Evolutionary conservation across 2,113 vertebrate genomes (phyloP).

Genomic region (Aspidoscelis tigris): DNA sequence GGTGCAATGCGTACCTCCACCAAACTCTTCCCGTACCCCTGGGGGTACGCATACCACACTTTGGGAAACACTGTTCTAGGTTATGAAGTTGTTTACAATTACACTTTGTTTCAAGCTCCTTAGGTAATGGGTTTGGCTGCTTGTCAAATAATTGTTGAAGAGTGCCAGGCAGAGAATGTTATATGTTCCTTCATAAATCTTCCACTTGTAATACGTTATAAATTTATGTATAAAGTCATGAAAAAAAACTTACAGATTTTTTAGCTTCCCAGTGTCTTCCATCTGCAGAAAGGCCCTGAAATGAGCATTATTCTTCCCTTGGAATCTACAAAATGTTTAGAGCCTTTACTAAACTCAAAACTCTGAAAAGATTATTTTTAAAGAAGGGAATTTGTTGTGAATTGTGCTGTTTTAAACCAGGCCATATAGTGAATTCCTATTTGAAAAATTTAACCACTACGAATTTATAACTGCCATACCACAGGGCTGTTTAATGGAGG

Average conservation of each 20-base stretch:
- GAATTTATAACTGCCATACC: too few relatives aligned
- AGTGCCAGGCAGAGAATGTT: constrained; percentile 13
- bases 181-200: not conserved
- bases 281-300: not conserved
- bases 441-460: too few relatives aligned
- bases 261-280: too few relatives aligned
- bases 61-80: too few relatives aligned
- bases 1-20: too few relatives aligned
- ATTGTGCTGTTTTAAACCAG: not conserved
- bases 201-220: rapidly evolving
- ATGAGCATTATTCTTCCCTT: not conserved
- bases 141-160: constrained; percentile 1
- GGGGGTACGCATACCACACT: too few relatives aligned
- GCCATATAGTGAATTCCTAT: too few relatives aligned
- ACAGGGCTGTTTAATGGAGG: too few relatives aligned
- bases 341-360: not conserved
- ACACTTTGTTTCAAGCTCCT: not conserved
- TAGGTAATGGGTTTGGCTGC: not conserved
- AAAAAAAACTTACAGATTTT: not conserved
- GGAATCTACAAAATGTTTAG: not conserved
- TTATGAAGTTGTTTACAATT: not conserved
- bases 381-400: not conserved
- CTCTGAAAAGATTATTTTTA: not conserved
- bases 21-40: too few relatives aligned
- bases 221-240: not conserved